Conservation (phyloP, 2,797 vertebrate genomes). For the Bufotes viridis region DNA sequence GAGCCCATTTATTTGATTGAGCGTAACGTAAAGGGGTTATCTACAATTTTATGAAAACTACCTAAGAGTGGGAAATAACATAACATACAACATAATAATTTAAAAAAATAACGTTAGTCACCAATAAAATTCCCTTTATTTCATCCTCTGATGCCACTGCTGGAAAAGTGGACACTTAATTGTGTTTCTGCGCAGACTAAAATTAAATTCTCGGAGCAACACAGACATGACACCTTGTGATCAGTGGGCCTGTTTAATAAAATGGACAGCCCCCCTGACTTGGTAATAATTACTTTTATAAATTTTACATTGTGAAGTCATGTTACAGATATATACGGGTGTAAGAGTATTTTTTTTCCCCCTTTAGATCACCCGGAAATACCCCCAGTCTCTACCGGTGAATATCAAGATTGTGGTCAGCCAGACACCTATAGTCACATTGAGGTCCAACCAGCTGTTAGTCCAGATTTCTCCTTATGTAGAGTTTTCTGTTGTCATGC, state of each 20-base stretch:
- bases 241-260: background rate
- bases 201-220: background rate
- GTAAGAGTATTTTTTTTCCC: background rate
- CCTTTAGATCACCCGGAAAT: constrained; percentile 33
- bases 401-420: constrained; percentile 22
- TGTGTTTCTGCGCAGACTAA: background rate
- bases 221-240: background rate
- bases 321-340: no score
- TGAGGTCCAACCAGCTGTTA: constrained; percentile 16
- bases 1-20: background rate
- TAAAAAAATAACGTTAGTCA: no score
- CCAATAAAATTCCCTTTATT: background rate
- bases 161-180: background rate
- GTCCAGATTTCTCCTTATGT: constrained; percentile 35
- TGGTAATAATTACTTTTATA: background rate
- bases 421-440: constrained; percentile 36
- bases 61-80: no score
- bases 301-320: background rate
- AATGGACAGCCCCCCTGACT: background rate
- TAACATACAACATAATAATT: no score
- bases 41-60: no score
- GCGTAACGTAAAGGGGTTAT: background rate
- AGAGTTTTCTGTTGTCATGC: constrained; percentile 15
- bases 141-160: background rate
- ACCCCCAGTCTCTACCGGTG: constrained; percentile 28